phyloP scores from a whole-genome alignment of 2,888 invertebrate genomes.

The Luperina testacea region DNA sequence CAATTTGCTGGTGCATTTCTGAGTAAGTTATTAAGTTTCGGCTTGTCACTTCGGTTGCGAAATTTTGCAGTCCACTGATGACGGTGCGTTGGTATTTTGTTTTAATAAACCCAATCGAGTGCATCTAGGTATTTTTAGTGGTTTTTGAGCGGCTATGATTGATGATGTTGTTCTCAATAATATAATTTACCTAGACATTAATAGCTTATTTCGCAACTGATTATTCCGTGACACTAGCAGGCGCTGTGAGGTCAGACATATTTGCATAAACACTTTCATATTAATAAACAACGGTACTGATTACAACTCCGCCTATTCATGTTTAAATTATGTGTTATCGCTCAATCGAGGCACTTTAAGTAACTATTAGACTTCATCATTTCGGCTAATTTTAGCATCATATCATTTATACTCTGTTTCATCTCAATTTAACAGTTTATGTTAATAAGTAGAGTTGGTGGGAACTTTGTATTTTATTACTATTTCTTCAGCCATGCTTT shows the following conservation, averaged over 20 bases:
- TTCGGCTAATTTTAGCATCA: slow-evolving; percentile 48
- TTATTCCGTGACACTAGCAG: slow-evolving; percentile 50
- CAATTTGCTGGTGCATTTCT: slow-evolving; percentile 89
- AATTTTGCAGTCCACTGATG: slow-evolving; percentile 85
- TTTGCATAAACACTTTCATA: slow-evolving; percentile 60
- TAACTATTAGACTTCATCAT: slow-evolving; percentile 57
- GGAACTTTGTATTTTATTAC: slow-evolving; percentile 23
- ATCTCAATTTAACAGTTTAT: slow-evolving; percentile 47
- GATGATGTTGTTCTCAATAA: slow-evolving; percentile 58
- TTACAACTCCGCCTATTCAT: slow-evolving; percentile 52
- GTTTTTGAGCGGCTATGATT: slow-evolving; percentile 61
- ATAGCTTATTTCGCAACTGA: slow-evolving; percentile 59
- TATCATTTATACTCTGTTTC: slow-evolving; percentile 56
- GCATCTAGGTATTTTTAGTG: slow-evolving; percentile 67
- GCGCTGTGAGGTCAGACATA: slow-evolving; percentile 47
- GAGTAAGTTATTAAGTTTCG: slow-evolving; percentile 90
- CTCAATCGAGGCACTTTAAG: slow-evolving; percentile 43
- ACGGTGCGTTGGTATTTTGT: slow-evolving; percentile 66
- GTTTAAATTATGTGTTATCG: slow-evolving; percentile 56
- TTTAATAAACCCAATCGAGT: slow-evolving; percentile 68
- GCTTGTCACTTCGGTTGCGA: slow-evolving; percentile 89
- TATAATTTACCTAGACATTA: slow-evolving; percentile 59
- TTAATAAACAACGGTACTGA: slow-evolving; percentile 50
- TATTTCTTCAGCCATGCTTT: slow-evolving; percentile 26
- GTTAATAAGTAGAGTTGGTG: slow-evolving; percentile 22